Conservation (phyloP, 2,113 vertebrate species). For the Stigmatopora nigra region DNA sequence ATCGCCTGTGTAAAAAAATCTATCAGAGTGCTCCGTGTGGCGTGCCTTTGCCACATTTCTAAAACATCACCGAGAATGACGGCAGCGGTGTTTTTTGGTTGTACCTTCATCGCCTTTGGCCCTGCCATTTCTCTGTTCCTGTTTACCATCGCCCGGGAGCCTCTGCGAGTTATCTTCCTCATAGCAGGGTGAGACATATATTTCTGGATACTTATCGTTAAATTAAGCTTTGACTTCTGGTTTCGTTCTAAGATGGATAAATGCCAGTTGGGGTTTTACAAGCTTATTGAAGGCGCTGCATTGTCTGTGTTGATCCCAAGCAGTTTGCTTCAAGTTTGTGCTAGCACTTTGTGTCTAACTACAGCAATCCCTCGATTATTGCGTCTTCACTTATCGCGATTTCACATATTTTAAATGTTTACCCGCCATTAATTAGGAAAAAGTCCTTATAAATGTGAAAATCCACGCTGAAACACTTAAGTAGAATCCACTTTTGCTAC, state of each 20-base stretch:
- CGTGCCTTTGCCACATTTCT: not conserved
- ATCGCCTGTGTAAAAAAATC: rapidly evolving
- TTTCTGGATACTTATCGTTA: rapidly evolving
- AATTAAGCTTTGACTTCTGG: rapidly evolving
- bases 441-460: too few relatives aligned
- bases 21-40: not conserved
- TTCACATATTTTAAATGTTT: too few relatives aligned
- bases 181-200: constrained; percentile 70
- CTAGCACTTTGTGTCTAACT: too few relatives aligned
- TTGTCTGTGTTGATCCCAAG: not conserved
- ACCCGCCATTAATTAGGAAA: too few relatives aligned
- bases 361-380: too few relatives aligned
- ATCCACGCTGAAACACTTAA: too few relatives aligned
- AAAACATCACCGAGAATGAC: constrained; percentile 59
- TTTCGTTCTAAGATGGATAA: not conserved
- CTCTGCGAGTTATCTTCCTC: constrained; percentile 75
- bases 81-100: constrained; percentile 75
- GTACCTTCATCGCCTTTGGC: constrained; percentile 78
- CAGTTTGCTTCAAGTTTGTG: not conserved
- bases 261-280: not conserved
- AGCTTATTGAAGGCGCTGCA: not conserved
- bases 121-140: constrained; percentile 74
- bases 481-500: too few relatives aligned
- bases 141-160: constrained; percentile 74
- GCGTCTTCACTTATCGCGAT: too few relatives aligned